These are phyloP conservation scores for Vannuccia rotundouncinata DNA, from an alignment of 2,888 invertebrate species.

Conservation along the genomic window DNA sequence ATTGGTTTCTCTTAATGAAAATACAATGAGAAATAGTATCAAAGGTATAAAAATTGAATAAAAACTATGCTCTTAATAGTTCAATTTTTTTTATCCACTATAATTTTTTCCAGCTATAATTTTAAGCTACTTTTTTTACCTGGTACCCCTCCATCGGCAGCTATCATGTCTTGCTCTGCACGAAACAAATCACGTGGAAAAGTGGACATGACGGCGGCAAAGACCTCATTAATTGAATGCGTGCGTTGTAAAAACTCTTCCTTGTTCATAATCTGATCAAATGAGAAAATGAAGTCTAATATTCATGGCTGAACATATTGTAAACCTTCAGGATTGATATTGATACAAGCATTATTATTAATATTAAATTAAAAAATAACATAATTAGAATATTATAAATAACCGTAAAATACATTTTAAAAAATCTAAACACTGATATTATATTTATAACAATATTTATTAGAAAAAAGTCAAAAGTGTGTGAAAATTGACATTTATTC, in stretches of 20 bases:
- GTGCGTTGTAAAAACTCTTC: not conserved
- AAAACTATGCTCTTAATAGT: not conserved
- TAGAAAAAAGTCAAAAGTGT: no score
- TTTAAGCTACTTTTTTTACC: not conserved
- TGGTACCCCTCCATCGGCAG: not conserved
- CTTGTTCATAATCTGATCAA: not conserved
- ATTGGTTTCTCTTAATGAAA: not conserved
- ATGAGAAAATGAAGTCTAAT: no score
- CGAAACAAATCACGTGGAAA: not conserved
- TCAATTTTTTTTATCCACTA: not conserved
- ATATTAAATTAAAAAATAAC: no score
- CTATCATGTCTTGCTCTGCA: not conserved
- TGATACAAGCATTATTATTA: no score
- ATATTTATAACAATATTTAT: no score
- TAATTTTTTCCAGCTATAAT: not conserved
- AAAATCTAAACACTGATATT: no score
- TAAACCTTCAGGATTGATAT: no score
- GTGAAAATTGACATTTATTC: no score
- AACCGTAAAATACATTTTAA: no score
- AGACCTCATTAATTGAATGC: not conserved
- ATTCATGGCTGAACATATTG: no score
- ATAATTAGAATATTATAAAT: no score
- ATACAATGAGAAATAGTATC: not conserved
- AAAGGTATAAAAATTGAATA: not conserved
- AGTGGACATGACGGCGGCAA: not conserved